Evolutionary conservation across 2,888 invertebrate species (phyloP), one percentile per base, ranked within the genome.

Genomic region (Nebria brevicollis): DNA sequence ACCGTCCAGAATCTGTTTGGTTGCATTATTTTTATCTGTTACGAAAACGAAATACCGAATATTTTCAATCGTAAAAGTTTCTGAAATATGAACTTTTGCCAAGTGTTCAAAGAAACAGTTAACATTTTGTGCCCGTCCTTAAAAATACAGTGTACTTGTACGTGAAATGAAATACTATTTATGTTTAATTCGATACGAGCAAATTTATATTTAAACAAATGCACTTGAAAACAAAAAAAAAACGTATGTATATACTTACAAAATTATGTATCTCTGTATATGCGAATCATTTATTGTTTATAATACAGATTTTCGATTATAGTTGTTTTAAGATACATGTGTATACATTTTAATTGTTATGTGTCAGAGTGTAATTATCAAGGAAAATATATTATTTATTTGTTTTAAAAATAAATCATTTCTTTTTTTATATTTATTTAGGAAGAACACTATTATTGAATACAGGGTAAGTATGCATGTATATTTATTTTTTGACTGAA

Each of bases 281-380:
- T 75, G 43, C 66, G 79, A 42, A 75, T 80, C 72, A 80, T 72
- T 80, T 75, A 74, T 70, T 80, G 75, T 80, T 79, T 70, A 73
- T 68, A 41, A 11, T 54, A 54, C 66, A 75, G 75, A 26, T 42
- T 70, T 80, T 70, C 66, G 65, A 68, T 54, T 54, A 66, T 25
- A 81, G 77, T 81, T 81, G 77, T 77, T 81, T 77, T 43, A 81
- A 81, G 73, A 72, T 81, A 79, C 79, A 81, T 81, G 81, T 81
- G 81, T 81, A 81, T 77, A 81, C 81, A 80, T 75, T 26, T 25
- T 75, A 80, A 80, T 75, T 81, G 81, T 81, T 81, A 81, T 73
- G 81, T 81, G 77, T 81, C 81, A 81, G 66, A 76, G 43, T 81
- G 81, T 81, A 81, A 80, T 81, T 76, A 81, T 76, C 65, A 81